These are phyloP conservation scores for Metopolophium dirhodum DNA, from an alignment of 1,140 invertebrate species.

Conservation along the genomic window DNA sequence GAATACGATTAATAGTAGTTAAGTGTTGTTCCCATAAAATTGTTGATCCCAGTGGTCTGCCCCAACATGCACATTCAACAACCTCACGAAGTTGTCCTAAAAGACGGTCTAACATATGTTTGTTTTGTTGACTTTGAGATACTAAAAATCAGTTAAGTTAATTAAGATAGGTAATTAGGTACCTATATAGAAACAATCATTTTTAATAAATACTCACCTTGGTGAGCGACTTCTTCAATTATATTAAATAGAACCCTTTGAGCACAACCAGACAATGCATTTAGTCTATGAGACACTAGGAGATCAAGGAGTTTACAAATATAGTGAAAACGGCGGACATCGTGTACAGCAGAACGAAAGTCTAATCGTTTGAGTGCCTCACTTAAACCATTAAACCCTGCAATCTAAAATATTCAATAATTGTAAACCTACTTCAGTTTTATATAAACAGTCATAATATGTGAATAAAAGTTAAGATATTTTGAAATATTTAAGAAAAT, in stretches of 20 bases:
- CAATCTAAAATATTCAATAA: slow-evolving; percentile 72
- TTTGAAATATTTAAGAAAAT: neutral
- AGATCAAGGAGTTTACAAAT: slow-evolving; percentile 91
- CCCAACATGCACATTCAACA: slow-evolving; percentile 79
- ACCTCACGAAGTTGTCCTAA: slow-evolving; percentile 77
- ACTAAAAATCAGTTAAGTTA: slow-evolving; percentile 67
- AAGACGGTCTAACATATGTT: slow-evolving; percentile 79
- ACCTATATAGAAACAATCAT: neutral
- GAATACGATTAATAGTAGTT: slow-evolving; percentile 81
- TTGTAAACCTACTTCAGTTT: neutral
- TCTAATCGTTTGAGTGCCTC: slow-evolving; percentile 94
- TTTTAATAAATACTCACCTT: slow-evolving; percentile 70
- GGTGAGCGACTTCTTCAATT: slow-evolving; percentile 90
- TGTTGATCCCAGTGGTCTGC: slow-evolving; percentile 84
- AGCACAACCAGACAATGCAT: slow-evolving; percentile 87
- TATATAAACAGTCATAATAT: neutral
- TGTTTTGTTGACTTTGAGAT: slow-evolving; percentile 85
- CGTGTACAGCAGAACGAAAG: slow-evolving; percentile 91
- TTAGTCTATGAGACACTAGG: slow-evolving; percentile 83
- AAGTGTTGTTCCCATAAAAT: slow-evolving; percentile 89
- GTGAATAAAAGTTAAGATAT: neutral
- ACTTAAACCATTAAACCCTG: slow-evolving; percentile 91
- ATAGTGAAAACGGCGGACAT: slow-evolving; percentile 94
- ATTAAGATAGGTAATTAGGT: neutral
- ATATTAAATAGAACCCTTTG: slow-evolving; percentile 92